These are phyloP conservation scores for Carlito syrichta DNA, from an alignment of 2,113 vertebrate species.

Conservation along the genomic window DNA sequence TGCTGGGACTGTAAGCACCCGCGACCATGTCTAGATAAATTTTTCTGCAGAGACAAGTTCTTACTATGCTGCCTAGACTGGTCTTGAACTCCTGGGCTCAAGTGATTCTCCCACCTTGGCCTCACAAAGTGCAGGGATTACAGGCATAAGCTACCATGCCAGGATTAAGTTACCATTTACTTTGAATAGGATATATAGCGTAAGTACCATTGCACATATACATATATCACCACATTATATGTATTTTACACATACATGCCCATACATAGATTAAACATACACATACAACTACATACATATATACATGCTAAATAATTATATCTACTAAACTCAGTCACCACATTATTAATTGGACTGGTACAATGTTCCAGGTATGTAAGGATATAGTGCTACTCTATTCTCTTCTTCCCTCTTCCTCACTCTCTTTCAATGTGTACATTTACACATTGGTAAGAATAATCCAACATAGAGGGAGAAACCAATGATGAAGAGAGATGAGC, in stretches of 20 bases:
- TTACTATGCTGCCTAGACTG: too few species aligned
- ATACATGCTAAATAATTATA: neutral
- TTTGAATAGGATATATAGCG: neutral
- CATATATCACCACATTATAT: neutral
- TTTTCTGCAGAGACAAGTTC: too few species aligned
- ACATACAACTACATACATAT: neutral
- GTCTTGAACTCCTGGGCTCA: too few species aligned
- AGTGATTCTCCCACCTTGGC: too few species aligned
- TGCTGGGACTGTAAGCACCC: too few species aligned
- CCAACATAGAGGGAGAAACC: neutral
- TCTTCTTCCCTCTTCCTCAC: neutral
- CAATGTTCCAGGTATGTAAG: neutral
- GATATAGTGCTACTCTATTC: neutral
- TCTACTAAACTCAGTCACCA: neutral
- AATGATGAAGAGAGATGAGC: neutral
- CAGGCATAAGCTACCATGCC: too few species aligned
- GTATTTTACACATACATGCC: neutral
- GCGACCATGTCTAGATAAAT: too few species aligned
- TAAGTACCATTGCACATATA: neutral
- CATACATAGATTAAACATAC: neutral
- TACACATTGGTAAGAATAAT: neutral
- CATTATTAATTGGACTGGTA: neutral
- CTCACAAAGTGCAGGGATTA: too few species aligned
- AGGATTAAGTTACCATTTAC: neutral
- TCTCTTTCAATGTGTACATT: neutral